These are phyloP conservation scores for Hipparchia sbordonii DNA, from an alignment of 2,888 invertebrate genomes.

Conservation along the genomic window DNA sequence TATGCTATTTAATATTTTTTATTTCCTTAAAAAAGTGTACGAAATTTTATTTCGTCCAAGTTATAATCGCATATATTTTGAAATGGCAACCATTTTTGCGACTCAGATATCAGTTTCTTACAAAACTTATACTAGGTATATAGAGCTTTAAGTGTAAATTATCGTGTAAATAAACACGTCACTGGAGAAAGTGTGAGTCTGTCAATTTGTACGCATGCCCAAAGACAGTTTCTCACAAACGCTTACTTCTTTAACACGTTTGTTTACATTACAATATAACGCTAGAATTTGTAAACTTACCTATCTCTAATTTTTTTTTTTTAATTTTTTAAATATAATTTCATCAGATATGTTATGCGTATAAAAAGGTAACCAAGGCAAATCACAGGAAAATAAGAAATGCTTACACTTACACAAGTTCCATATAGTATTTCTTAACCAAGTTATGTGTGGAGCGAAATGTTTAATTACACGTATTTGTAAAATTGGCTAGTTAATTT, in stretches of 20 bases:
- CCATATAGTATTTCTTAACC: too few species aligned
- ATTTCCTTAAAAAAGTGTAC: constrained; percentile 48
- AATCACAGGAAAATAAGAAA: constrained; percentile 2
- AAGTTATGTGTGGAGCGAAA: neutral
- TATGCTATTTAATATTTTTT: constrained; percentile 49
- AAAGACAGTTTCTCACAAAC: neutral
- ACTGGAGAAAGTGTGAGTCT: neutral
- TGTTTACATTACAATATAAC: neutral
- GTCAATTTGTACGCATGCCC: neutral
- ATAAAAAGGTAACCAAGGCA: neutral
- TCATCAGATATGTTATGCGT: constrained; percentile 10
- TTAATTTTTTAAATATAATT: neutral
- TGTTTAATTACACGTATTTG: too few species aligned
- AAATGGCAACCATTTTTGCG: constrained; percentile 13
- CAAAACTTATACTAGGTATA: constrained; percentile 5
- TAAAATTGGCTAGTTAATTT: neutral
- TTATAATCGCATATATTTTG: constrained; percentile 25
- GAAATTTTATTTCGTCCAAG: constrained; percentile 39
- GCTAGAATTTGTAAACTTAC: neutral
- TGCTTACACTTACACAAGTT: neutral
- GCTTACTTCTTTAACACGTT: neutral
- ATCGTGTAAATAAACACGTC: neutral
- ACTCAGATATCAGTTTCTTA: constrained; percentile 7
- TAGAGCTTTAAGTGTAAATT: neutral
- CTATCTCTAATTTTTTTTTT: neutral